These are phyloP conservation scores for Sebastolobus altivelis DNA, from an alignment of 2,797 vertebrate species.

Conservation along the genomic window DNA sequence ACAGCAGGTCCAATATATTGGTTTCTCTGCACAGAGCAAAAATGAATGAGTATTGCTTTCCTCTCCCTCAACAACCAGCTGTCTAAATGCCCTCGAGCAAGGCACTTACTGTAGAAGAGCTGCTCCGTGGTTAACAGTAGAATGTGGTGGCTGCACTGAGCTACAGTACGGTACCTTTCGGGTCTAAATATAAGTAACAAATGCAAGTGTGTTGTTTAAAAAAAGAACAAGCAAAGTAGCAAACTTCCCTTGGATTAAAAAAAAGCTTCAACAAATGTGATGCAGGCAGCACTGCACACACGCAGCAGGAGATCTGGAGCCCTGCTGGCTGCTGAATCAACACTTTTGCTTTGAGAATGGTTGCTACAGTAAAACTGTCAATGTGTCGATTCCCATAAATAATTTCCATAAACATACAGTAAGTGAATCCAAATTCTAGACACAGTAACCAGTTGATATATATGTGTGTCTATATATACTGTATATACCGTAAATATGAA, in stretches of 20 bases:
- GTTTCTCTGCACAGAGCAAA: slow-evolving; percentile 42
- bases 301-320: slow-evolving; percentile 26
- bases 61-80: slow-evolving; percentile 10
- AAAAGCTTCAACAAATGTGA: not conserved
- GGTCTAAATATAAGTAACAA: not conserved
- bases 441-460: not conserved
- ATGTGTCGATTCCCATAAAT: not conserved
- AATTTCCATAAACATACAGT: not conserved
- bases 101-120: slow-evolving; percentile 8
- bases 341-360: slow-evolving; percentile 22
- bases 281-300: not conserved
- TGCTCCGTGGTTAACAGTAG: slow-evolving; percentile 7
- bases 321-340: slow-evolving; percentile 24
- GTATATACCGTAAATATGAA: not conserved
- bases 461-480: not conserved
- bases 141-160: not conserved
- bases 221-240: not conserved
- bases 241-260: not conserved
- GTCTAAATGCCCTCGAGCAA: slow-evolving; percentile 31
- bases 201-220: slow-evolving; percentile 9
- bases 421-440: not conserved
- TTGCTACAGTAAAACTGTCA: not conserved
- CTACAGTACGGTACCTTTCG: not conserved
- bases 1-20: slow-evolving; percentile 47
- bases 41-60: slow-evolving; percentile 26